Evolutionary conservation across 1,140 invertebrate genomes (phyloP).

Genomic region (Drosophila micromelanica): DNA sequence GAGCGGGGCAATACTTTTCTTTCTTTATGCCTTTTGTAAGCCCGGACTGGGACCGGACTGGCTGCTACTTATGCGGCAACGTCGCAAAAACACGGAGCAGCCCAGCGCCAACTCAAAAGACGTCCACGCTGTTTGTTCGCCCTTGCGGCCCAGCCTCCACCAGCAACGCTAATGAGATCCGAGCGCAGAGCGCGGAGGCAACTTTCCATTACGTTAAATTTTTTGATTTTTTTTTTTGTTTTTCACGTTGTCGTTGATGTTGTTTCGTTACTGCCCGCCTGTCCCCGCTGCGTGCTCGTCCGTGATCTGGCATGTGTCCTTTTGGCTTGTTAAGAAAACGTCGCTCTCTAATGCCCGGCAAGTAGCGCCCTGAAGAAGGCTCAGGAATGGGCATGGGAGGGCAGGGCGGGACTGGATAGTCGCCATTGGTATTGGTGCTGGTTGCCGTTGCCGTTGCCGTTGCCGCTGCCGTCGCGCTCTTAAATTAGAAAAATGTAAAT

Average conservation of each 20-base stretch:
- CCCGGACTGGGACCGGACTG: conserved; percentile 11
- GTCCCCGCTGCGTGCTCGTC: conserved; percentile 9
- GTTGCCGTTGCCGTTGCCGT: conserved; percentile 11
- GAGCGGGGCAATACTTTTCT: conserved; percentile 26
- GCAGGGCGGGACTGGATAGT: conserved; percentile 40
- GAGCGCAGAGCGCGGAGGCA: conserved; percentile 47
- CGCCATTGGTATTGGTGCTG: conserved; percentile 32
- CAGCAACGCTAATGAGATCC: conserved; percentile 81
- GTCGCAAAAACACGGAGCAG: conserved; percentile 15
- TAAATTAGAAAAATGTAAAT: conserved; percentile 85
- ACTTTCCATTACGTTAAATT: conserved; percentile 77
- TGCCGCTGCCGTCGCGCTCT: conserved; percentile 65
- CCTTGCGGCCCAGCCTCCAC: conserved; percentile 5
- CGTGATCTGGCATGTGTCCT: conserved; percentile 74
- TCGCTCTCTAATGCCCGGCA: conserved; percentile 75
- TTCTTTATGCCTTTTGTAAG: conserved; percentile 25
- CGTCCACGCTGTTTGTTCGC: conserved; percentile 15
- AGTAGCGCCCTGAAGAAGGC: conserved; percentile 26
- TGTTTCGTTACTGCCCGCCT: conserved; percentile 51
- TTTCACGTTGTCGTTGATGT: conserved; percentile 43
- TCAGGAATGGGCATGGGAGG: background rate
- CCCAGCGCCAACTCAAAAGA: conserved; percentile 29
- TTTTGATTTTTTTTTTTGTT: conserved; percentile 24
- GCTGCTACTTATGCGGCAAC: conserved; percentile 53
- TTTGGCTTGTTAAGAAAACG: conserved; percentile 82